Evolutionary conservation across 1,140 invertebrate species (phyloP).

Genomic region (Drosophila mojavensis): DNA sequence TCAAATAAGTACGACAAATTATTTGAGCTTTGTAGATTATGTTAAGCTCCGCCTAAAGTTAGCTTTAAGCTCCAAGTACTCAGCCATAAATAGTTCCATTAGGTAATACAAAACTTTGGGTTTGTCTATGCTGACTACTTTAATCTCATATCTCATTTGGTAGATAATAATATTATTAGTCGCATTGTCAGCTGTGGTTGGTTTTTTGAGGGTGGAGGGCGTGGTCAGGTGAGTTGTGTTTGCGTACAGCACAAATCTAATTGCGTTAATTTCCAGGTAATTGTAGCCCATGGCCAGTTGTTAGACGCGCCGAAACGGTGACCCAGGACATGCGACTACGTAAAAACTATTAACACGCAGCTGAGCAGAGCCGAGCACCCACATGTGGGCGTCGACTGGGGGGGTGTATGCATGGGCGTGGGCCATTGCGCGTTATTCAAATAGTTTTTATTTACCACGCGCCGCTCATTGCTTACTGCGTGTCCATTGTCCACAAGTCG

Average conservation of each 20-base stretch:
- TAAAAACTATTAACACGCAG: slow-evolving; percentile 77
- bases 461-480: slow-evolving; percentile 47
- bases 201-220: slow-evolving; percentile 10
- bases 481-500: slow-evolving; percentile 40
- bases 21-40: no score
- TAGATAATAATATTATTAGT: slow-evolving; percentile 36
- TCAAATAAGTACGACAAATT: no score
- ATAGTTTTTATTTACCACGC: slow-evolving; percentile 69
- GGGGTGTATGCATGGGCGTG: slow-evolving; percentile 36
- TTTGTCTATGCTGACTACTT: neutral
- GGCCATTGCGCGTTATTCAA: slow-evolving; percentile 71
- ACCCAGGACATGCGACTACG: slow-evolving; percentile 62
- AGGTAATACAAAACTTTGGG: no score
- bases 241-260: slow-evolving; percentile 48
- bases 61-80: no score
- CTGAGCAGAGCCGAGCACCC: neutral
- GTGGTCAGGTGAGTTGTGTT: neutral
- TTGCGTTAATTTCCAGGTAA: slow-evolving; percentile 78
- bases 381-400: slow-evolving; percentile 6
- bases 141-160: slow-evolving; percentile 8
- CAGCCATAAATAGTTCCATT: neutral
- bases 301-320: slow-evolving; percentile 14
- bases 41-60: no score
- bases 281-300: slow-evolving; percentile 49
- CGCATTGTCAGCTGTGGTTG: slow-evolving; percentile 2